These are phyloP conservation scores for Poecile montanus DNA, from an alignment of 2,797 vertebrate genomes.

Conservation along the genomic window DNA sequence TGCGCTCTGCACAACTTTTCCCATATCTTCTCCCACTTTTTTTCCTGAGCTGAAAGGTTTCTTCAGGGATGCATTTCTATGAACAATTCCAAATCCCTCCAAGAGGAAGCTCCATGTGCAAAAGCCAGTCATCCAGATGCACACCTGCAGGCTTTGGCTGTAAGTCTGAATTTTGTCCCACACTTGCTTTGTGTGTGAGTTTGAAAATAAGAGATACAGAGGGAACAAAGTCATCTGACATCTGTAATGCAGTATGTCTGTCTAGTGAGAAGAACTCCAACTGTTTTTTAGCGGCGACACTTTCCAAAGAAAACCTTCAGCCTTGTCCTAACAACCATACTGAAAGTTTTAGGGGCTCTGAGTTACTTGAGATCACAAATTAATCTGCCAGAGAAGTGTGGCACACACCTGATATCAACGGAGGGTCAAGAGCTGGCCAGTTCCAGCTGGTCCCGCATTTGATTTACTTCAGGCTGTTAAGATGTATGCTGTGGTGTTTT, in stretches of 20 bases:
- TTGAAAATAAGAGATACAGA: neutral
- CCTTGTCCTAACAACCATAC: neutral
- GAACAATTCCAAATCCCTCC: neutral
- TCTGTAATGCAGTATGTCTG: neutral
- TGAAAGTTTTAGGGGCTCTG: slow-evolving; percentile 49
- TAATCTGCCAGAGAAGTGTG: slow-evolving; percentile 49
- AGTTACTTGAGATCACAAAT: slow-evolving; percentile 50
- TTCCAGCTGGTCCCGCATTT: slow-evolving; percentile 73
- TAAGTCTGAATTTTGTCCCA: neutral
- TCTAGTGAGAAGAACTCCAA: neutral
- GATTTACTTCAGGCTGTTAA: slow-evolving; percentile 72
- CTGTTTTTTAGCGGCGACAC: neutral
- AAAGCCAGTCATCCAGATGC: neutral
- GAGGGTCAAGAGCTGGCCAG: slow-evolving; percentile 61
- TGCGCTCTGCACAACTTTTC: rapidly evolving
- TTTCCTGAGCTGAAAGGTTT: neutral
- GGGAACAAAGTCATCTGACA: neutral
- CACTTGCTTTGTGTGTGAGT: neutral
- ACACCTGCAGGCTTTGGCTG: neutral
- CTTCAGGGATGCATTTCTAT: neutral
- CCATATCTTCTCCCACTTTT: neutral
- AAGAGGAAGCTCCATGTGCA: neutral
- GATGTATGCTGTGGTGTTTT: slow-evolving; percentile 71
- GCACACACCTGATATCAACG: slow-evolving; percentile 67
- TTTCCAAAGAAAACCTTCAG: slow-evolving; percentile 39